Percentiles rank a stretch among this genome's conserved stretches.
phyloP scores from a whole-genome alignment of 2,888 invertebrate species.

The Bimastos eiseni region DNA sequence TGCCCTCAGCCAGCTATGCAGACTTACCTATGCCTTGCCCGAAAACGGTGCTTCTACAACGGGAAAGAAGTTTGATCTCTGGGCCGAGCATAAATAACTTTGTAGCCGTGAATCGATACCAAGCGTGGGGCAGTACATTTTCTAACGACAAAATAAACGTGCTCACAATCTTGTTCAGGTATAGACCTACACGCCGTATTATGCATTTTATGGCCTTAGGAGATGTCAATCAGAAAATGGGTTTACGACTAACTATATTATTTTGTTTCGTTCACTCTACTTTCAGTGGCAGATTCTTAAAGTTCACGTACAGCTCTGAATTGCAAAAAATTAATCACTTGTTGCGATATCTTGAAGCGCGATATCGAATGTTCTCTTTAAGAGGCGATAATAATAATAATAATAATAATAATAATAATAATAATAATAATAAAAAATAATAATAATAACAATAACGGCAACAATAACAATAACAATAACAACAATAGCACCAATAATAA shows the following conservation, averaged over 20 bases:
- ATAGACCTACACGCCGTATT: neutral
- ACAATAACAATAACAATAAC: no score
- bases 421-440: no score
- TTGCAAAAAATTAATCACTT: no score
- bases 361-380: no score
- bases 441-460: no score
- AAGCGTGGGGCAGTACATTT: neutral
- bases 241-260: neutral
- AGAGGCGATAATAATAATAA: no score
- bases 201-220: neutral
- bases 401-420: no score
- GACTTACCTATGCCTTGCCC: neutral
- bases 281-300: neutral
- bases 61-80: neutral
- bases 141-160: neutral
- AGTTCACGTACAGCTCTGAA: no score
- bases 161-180: neutral
- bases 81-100: neutral
- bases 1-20: neutral
- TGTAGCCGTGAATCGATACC: neutral
- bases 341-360: no score
- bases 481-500: no score
- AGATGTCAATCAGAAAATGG: neutral
- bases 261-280: neutral
- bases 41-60: neutral